These are phyloP conservation scores for Columba livia DNA, from an alignment of 2,113 vertebrate species.

Conservation along the genomic window DNA sequence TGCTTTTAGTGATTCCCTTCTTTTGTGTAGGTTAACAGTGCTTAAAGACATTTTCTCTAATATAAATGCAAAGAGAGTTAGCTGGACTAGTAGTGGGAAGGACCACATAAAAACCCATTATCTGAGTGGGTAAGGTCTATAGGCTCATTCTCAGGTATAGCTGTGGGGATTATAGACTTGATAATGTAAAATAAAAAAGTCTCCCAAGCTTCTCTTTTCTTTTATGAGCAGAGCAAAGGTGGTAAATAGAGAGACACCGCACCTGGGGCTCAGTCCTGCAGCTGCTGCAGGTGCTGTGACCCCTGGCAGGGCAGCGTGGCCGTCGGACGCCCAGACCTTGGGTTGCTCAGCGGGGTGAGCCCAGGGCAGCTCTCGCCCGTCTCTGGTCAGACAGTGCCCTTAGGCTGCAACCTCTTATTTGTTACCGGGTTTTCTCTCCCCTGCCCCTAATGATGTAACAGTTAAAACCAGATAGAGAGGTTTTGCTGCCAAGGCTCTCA, in stretches of 20 bases:
- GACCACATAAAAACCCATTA: neutral
- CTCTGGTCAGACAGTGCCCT: neutral
- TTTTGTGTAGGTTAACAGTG: neutral
- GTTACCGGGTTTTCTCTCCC: neutral
- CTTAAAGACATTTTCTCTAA: neutral
- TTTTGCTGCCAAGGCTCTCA: constrained; percentile 3
- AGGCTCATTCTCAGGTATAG: neutral
- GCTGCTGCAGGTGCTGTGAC: neutral
- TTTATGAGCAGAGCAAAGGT: neutral
- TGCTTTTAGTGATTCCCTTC: neutral
- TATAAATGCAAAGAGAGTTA: neutral
- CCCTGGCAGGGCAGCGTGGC: neutral
- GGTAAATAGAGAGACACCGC: neutral
- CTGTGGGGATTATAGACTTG: neutral
- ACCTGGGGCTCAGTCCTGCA: neutral
- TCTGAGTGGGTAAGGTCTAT: neutral
- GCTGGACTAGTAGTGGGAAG: neutral
- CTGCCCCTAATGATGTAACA: neutral
- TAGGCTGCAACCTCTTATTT: neutral
- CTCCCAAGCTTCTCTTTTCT: neutral
- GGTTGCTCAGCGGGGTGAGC: neutral
- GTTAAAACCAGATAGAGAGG: neutral
- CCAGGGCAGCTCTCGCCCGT: neutral
- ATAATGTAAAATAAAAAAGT: neutral
- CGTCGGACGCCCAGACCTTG: rapidly evolving